phyloP scores from a whole-genome alignment of 2,797 vertebrate species.

The Thunnus albacares region DNA sequence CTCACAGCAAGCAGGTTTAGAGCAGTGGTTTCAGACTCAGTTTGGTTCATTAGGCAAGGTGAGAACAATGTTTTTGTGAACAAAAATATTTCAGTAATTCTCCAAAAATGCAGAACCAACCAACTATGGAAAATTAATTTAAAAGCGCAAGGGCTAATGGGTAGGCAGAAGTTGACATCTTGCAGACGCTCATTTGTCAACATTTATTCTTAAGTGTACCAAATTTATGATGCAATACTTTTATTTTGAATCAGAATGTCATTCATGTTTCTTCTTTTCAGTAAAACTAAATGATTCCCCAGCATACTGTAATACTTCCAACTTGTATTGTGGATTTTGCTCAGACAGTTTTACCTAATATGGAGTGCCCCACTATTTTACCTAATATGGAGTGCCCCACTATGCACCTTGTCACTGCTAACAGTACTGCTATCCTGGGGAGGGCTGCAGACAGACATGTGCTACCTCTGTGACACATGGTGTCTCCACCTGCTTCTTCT shows the following conservation, averaged over 20 bases:
- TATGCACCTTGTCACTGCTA: too few relatives aligned
- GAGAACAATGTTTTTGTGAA: not conserved
- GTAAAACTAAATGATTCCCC: not conserved
- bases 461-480: not conserved
- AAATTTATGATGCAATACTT: not conserved
- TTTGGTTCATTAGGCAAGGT: not conserved
- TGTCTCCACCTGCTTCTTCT: not conserved
- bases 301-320: not conserved
- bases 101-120: not conserved
- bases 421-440: not conserved
- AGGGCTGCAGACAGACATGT: not conserved
- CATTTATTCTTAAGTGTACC: not conserved
- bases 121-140: not conserved
- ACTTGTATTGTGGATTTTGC: not conserved
- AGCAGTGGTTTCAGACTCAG: not conserved
- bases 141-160: conserved; percentile 11
- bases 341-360: not conserved
- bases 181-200: not conserved
- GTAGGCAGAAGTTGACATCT: conserved; percentile 29
- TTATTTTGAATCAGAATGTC: conserved; percentile 7
- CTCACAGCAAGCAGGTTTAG: not conserved
- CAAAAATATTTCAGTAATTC: not conserved
- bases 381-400: too few relatives aligned
- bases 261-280: not conserved
- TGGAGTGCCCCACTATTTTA: too few relatives aligned